Base-by-base conservation (phyloP, 2,888 invertebrate species). In the Andrena flavipes region DNA sequence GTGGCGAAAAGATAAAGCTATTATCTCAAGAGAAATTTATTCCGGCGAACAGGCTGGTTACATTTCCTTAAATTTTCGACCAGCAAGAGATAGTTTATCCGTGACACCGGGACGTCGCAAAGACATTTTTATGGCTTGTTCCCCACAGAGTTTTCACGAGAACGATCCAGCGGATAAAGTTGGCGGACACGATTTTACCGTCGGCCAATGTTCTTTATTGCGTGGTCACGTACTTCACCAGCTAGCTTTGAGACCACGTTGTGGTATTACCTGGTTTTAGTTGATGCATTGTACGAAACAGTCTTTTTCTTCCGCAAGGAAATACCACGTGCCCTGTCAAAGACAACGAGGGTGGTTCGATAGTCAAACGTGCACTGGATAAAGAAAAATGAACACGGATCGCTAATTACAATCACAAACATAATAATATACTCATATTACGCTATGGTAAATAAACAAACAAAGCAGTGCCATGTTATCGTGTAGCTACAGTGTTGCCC, bases 151-250 rank as follows among this genome's bases (percentile, higher is more conserved):
- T 69, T 70, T 74, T 60, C 69, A 8, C 48, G 69, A 42, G 30
- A 65, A 70, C 69, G 69, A 73, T 71, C 48, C 62, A 62, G 13
- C 73, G 79, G 76, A 79, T 70, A 76, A 83, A 84, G 81, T 84
- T 85, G 65, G 80, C 60, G 77, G 83, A 82, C 76, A 76, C 80
- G 77, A 78, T 85, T 77, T 82, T 77, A 85, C 82, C 84, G 71
- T 73, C 71, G 64, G 69, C 42, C 79, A 80, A 82, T 82, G 87
- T 84, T 85, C 85, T 87, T 87, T 87, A 87, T 85, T 84, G 77
- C 84, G 78, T 69, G 85, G 85, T 84, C 87, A 81, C 80, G 85
- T 85, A 84, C 76, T 77, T 84, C 74, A 80, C 30, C 82, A 85
- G 82, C 77, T 62, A 51, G 77, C 85, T 83, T 85, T 84, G 77